Percentiles rank a stretch among this genome's conserved stretches.
Conservation (phyloP, 92 coral and sea anemone species). For the Anthopleura xanthogrammica region DNA sequence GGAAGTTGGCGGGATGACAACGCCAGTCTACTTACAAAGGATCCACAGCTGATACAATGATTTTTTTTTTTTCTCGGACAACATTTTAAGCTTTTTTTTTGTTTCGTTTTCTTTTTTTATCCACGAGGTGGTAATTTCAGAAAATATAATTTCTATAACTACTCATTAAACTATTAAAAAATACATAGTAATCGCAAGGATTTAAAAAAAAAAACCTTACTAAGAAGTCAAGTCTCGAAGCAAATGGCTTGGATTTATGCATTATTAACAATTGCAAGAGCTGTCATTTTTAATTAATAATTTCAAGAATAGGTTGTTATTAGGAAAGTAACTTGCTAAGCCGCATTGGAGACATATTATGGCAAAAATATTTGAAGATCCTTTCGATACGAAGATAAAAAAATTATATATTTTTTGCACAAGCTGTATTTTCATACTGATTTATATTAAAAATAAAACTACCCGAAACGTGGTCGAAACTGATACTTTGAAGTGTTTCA, state of each 20-base stretch:
- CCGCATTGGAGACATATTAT: not conserved
- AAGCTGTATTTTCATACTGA: not conserved
- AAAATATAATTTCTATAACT: not conserved
- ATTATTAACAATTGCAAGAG: not conserved
- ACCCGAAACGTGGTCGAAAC: not conserved
- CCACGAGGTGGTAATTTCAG: too few species aligned
- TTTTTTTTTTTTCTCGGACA: too few species aligned
- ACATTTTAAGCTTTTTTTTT: too few species aligned
- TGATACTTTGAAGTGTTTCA: not conserved
- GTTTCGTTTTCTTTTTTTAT: too few species aligned
- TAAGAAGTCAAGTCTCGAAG: not conserved
- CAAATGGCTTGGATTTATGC: not conserved
- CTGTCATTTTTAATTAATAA: slow-evolving; percentile 8
- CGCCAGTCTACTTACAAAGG: too few species aligned
- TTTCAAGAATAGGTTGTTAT: too few species aligned
- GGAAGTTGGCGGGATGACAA: too few species aligned
- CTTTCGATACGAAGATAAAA: not conserved
- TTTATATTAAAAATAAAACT: not conserved
- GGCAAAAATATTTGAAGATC: not conserved
- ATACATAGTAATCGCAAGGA: not conserved
- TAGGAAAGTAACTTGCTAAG: not conserved
- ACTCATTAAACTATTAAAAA: not conserved
- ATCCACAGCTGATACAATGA: too few species aligned
- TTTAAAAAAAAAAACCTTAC: not conserved
- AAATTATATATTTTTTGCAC: not conserved